Conservation (phyloP, 2,113 vertebrate genomes). For the Dipodomys spectabilis region DNA sequence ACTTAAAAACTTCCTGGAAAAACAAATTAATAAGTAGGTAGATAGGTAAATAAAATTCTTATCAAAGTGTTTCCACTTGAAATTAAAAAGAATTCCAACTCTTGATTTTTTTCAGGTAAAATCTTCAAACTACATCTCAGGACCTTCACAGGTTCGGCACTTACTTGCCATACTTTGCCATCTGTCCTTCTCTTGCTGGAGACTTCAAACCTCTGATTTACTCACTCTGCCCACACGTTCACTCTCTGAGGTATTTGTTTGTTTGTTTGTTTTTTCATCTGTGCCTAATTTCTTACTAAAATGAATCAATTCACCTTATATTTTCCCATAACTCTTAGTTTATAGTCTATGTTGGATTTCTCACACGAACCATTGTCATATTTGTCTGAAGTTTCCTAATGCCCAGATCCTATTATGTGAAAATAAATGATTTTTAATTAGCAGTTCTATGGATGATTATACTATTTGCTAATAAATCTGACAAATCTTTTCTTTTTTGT, state of each 20-base stretch:
- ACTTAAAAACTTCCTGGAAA: too few species aligned
- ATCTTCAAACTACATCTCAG: background rate
- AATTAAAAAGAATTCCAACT: background rate
- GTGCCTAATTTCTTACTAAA: background rate
- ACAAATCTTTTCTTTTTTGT: background rate
- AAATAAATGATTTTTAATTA: background rate
- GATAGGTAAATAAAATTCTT: background rate
- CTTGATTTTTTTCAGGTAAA: background rate
- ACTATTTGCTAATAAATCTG: background rate
- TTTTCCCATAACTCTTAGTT: background rate
- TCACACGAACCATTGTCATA: background rate
- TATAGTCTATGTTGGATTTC: background rate
- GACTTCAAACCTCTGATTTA: background rate
- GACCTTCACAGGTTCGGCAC: background rate
- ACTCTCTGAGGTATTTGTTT: background rate
- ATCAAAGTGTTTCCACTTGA: background rate
- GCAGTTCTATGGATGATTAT: background rate
- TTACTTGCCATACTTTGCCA: too few species aligned
- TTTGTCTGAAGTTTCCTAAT: background rate
- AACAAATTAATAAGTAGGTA: too few species aligned
- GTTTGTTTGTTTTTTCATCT: background rate
- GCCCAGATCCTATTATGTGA: background rate
- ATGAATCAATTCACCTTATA: background rate
- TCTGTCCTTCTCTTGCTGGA: too few species aligned
- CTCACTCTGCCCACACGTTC: background rate